phyloP scores from a whole-genome alignment of 2,888 invertebrate genomes.

The Melipona bicolor region DNA sequence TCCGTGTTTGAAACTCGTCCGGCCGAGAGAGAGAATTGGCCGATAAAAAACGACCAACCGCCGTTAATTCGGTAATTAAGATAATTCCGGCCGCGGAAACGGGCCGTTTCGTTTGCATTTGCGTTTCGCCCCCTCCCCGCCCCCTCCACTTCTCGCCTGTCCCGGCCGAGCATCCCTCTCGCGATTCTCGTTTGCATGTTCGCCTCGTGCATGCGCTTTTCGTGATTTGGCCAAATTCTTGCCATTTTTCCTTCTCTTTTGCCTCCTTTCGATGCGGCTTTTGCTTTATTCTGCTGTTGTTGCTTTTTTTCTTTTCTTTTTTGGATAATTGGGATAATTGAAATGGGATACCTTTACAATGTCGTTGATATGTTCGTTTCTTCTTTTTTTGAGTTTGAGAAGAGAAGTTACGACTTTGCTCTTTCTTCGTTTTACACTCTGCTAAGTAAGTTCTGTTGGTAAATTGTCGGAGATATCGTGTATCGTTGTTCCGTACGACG shows the following conservation, averaged over 20 bases:
- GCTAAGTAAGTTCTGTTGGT: no score
- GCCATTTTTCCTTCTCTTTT: neutral
- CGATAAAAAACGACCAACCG: constrained; percentile 49
- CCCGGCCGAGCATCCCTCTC: neutral
- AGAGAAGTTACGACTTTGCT: no score
- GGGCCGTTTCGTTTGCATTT: constrained; percentile 18
- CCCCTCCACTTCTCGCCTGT: neutral
- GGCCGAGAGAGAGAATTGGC: constrained; percentile 28
- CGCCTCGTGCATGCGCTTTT: constrained; percentile 25
- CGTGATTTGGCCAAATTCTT: neutral
- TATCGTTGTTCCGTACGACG: neutral
- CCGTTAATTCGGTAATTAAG: constrained; percentile 52
- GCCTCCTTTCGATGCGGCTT: no score
- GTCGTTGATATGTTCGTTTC: neutral
- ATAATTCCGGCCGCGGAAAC: constrained; percentile 33
- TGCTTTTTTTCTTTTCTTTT: neutral
- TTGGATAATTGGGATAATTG: neutral
- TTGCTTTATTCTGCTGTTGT: neutral
- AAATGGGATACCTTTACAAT: neutral
- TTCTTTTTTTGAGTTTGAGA: neutral
- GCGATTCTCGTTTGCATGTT: constrained; percentile 17
- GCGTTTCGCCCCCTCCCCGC: neutral
- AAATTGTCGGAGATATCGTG: neutral
- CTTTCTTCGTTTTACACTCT: no score
- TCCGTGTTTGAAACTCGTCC: constrained; percentile 55